These are phyloP conservation scores for Teleopsis dalmanni DNA, from an alignment of 1,140 invertebrate species.

Conservation along the genomic window DNA sequence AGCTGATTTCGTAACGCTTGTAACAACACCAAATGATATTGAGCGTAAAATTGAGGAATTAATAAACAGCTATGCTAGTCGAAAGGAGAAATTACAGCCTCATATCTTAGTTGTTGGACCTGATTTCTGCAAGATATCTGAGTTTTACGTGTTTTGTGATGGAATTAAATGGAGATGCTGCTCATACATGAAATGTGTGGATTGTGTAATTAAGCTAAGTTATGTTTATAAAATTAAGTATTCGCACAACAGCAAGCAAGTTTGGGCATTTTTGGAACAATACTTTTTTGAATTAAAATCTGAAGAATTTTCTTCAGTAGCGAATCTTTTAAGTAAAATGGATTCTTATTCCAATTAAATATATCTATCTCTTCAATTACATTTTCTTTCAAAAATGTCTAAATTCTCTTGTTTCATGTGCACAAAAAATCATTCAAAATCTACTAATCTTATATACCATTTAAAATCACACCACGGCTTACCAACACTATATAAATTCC, in stretches of 20 bases:
- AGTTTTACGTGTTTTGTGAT: neutral
- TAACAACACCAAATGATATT: neutral
- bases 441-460: conserved; percentile 11
- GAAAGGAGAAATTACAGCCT: neutral
- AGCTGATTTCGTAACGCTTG: neutral
- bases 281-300: neutral
- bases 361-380: conserved; percentile 24
- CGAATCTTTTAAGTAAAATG: conserved; percentile 1
- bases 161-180: neutral
- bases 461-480: neutral
- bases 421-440: conserved; percentile 12
- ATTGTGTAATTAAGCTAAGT: neutral
- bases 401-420: conserved; percentile 11
- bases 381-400: conserved; percentile 4
- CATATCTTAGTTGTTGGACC: neutral
- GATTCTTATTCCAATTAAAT: too few relatives aligned
- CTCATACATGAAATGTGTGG: neutral
- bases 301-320: neutral
- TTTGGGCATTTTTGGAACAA: neutral
- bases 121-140: neutral
- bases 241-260: neutral
- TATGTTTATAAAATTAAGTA: conserved; percentile 1
- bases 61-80: neutral
- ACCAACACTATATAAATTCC: neutral
- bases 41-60: neutral